Evolutionary conservation across 2,888 invertebrate genomes (phyloP).

Genomic region (Chrysolina oricalcia): DNA sequence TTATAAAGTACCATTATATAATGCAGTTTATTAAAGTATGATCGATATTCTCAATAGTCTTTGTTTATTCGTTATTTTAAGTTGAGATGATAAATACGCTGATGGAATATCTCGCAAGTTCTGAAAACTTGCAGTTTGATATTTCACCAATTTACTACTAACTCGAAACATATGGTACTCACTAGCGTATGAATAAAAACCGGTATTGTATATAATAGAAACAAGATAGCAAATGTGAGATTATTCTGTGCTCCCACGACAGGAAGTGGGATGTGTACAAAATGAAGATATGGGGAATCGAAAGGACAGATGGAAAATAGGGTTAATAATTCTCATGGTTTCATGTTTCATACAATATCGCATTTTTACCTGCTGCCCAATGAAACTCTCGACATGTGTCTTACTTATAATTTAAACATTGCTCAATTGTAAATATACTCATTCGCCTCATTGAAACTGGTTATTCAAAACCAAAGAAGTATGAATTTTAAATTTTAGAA

Average conservation of each 20-base stretch:
- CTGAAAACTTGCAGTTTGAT: neutral
- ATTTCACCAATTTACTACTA: neutral
- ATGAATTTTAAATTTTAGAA: neutral
- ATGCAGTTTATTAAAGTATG: no score
- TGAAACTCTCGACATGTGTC: neutral
- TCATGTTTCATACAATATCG: constrained; percentile 3
- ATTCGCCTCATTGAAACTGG: neutral
- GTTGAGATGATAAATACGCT: no score
- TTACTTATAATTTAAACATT: neutral
- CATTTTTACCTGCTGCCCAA: constrained; percentile 13
- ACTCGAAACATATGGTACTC: constrained; percentile 22
- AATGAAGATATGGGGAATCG: constrained; percentile 41
- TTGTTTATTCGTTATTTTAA: no score
- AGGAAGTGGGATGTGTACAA: constrained; percentile 44
- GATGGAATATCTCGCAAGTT: neutral
- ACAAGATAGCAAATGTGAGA: constrained; percentile 30
- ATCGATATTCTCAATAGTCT: no score
- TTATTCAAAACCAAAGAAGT: neutral
- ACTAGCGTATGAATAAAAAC: neutral
- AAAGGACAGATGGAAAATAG: constrained; percentile 45
- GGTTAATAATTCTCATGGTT: constrained; percentile 15
- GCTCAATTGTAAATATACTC: neutral
- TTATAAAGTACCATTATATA: no score
- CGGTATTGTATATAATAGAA: neutral
- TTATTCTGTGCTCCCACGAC: constrained; percentile 38